These are phyloP conservation scores for Oxyteleia sp. DNA, from an alignment of 2,888 invertebrate species.

Conservation along the genomic window DNA sequence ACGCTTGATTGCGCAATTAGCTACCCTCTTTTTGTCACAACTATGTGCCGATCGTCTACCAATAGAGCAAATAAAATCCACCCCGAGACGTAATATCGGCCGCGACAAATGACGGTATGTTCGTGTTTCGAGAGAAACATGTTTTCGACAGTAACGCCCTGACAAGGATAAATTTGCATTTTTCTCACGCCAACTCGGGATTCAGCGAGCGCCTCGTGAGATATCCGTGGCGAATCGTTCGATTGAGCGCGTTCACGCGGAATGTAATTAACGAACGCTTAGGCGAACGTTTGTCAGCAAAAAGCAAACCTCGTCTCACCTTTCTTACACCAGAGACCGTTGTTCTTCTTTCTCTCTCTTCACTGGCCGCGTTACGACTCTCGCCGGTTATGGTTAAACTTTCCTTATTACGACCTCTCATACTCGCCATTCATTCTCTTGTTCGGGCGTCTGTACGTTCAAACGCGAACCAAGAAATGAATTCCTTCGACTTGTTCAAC, in stretches of 20 bases:
- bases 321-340: constrained; percentile 12
- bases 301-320: constrained; percentile 45
- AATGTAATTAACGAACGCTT: constrained; percentile 83
- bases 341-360: constrained; percentile 26
- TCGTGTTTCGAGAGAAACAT: constrained; percentile 24
- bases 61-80: constrained; percentile 34
- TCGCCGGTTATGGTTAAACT: constrained; percentile 75
- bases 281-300: constrained; percentile 68
- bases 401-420: constrained; percentile 77
- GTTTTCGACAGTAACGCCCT: constrained; percentile 42
- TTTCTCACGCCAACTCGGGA: constrained; percentile 29
- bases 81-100: constrained; percentile 9
- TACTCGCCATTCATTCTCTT: constrained; percentile 73
- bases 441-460: constrained; percentile 46
- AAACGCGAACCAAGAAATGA: constrained; percentile 56
- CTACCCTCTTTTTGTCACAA: constrained; percentile 5
- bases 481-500: constrained; percentile 57
- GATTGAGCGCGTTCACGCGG: constrained; percentile 80
- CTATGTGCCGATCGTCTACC: constrained; percentile 1
- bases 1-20: neutral
- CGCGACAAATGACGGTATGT: constrained; percentile 26
- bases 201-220: constrained; percentile 26
- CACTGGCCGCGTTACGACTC: constrained; percentile 30
- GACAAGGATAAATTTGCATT: constrained; percentile 65
- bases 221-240: constrained; percentile 79